Base-by-base conservation (phyloP, 2,888 invertebrate species). In the Aleiodes leptofemur region DNA sequence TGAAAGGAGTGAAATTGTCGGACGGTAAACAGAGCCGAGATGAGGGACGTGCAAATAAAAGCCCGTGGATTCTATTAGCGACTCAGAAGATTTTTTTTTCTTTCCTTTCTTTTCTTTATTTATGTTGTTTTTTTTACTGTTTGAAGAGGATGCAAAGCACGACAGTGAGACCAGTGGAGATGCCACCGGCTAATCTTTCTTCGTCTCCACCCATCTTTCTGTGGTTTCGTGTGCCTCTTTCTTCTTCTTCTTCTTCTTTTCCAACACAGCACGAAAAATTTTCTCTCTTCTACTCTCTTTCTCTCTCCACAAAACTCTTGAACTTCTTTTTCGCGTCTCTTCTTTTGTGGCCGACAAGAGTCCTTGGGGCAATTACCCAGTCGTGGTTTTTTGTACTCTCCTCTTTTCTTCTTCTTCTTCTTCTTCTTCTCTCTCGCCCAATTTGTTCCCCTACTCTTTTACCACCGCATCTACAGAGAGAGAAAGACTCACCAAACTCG, bases 21-120 rank as follows among this genome's bases (percentile, higher is more conserved):
- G 83, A 82, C 78, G 81, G 73, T 79, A 80, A 81, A 80, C 80
- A 82, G 82, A 81, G 82, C 78, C 59, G 78, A 72, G 80, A 77
- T 81, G 77, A 81, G 80, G 81, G 82, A 73, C 81, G 77, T 79
- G 83, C 81, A 85, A 86, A 87, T 84, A 84, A 86, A 83, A 82
- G 79, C 78, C 80, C 79, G 81, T 82, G 71, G 79, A 84, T 86
- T 86, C 87, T 86, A 86, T 86, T 86, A 86, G 84, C 82, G 81
- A 76, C 69, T 31, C 57, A 34, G 31, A 71, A 55, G 31, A 23
- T 23, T 23, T 23, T 72, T 64, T 61, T 29, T n/a, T 57, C 29
- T 56, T 23, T 57, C 3, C 14, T 31, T 59, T 50, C 29, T 0
- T 34, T 34, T 34, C 34, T 6, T 34, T 3, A 31, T 50, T 69